Conservation (phyloP, 2,797 vertebrate genomes). For the Centropyge bicolor region DNA sequence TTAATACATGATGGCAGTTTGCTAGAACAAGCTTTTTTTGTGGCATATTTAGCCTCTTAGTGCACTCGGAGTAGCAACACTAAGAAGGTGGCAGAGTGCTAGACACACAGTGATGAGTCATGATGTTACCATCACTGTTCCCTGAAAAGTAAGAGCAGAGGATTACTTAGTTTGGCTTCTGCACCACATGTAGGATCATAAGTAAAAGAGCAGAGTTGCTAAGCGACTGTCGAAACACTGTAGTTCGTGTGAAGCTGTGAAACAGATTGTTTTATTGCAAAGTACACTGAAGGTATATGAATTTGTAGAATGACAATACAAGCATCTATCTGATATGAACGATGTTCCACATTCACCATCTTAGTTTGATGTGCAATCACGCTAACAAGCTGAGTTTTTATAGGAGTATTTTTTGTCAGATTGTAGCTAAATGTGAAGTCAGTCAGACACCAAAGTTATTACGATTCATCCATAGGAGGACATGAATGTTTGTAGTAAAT, state of each 20-base stretch:
- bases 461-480: too few relatives aligned
- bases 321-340: too few relatives aligned
- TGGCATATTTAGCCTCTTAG: not conserved
- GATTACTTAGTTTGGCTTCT: constrained; percentile 10
- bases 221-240: constrained; percentile 23
- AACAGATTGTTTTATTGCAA: not conserved
- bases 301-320: not conserved
- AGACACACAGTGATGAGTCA: constrained; percentile 45
- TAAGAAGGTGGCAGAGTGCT: constrained; percentile 26
- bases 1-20: not conserved
- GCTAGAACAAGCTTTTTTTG: not conserved
- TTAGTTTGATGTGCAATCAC: not conserved
- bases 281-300: not conserved
- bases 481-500: too few relatives aligned
- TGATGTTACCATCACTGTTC: constrained; percentile 23
- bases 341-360: not conserved
- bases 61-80: constrained; percentile 19
- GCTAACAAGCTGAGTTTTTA: not conserved
- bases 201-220: constrained; percentile 35
- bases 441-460: too few relatives aligned
- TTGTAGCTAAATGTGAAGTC: too few relatives aligned
- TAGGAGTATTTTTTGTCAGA: not conserved
- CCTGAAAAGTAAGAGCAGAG: constrained; percentile 15
- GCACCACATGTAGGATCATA: constrained; percentile 9
- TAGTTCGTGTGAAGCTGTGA: constrained; percentile 11